phyloP scores from a whole-genome alignment of 2,888 invertebrate genomes.

The Apomyelois bistriatella region DNA sequence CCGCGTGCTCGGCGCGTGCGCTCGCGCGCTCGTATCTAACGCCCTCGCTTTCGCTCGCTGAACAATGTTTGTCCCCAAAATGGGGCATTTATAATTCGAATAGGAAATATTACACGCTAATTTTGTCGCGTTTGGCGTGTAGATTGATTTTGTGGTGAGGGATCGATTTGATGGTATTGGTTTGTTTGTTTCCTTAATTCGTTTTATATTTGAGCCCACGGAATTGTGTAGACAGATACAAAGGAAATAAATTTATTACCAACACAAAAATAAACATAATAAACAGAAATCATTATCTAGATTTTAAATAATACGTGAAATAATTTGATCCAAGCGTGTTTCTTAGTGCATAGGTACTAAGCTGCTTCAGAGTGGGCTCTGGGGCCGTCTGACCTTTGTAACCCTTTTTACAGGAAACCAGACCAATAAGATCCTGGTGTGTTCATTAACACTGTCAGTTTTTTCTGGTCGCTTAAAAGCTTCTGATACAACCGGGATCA shows the following conservation, averaged over 20 bases:
- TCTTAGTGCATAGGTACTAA: too few species aligned
- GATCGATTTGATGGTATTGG: constrained; percentile 37
- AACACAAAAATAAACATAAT: too few species aligned
- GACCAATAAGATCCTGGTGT: too few species aligned
- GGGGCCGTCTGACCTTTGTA: too few species aligned
- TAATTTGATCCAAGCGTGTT: too few species aligned
- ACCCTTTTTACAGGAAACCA: too few species aligned
- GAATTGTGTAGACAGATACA: neutral
- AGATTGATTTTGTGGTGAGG: constrained; percentile 65
- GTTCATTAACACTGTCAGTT: too few species aligned
- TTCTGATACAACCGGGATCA: too few species aligned
- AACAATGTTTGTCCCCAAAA: constrained; percentile 49
- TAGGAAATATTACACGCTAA: constrained; percentile 79
- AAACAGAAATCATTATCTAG: too few species aligned
- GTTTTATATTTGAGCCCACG: neutral
- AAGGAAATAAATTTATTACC: neutral
- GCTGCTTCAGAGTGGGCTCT: too few species aligned
- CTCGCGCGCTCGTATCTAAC: constrained; percentile 11
- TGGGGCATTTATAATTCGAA: constrained; percentile 68
- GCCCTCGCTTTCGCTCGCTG: constrained; percentile 23
- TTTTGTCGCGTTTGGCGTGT: constrained; percentile 66
- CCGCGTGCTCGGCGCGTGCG: constrained; percentile 37
- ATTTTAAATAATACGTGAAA: too few species aligned
- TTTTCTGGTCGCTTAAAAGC: too few species aligned
- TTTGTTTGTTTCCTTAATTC: constrained; percentile 10